Base-by-base conservation (phyloP, 2,888 invertebrate species). In the Drosophila hamatofila region DNA sequence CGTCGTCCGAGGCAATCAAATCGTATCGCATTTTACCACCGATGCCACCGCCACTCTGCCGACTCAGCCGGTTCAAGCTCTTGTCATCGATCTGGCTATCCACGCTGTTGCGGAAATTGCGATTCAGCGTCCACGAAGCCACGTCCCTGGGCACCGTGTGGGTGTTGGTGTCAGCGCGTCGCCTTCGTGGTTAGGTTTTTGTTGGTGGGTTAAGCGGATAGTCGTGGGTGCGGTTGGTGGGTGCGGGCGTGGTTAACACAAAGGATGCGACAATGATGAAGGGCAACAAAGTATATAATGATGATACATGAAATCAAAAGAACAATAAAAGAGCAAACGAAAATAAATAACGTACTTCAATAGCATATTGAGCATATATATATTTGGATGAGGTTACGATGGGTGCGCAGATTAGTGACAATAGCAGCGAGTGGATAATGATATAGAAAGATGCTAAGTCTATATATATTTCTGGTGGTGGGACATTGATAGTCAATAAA, bases 81-180 rank as follows among this genome's bases (percentile, higher is more conserved):
- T 91, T 91, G 67, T 90, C 91, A 63, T 92, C 91, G 56, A 91
- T 92, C 60, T 91, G 91, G 59, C 91, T 90, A 42, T 92, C 91
- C 41, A 91, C 91, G 71, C 91, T 92, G 46, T 90, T 92, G 52
- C 92, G 92, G 68, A 91, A 92, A 57, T 92, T 92, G 12, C 91
- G 90, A 75, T 89, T 92, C 64, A 92, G 75, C 9, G 92, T 92
- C 92, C 92, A 92, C 14, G 92, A 92, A n/a, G 91, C 86, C 44
- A 88, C 87, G 60, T 92, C 92, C 48, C 92, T 81, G 14, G 92
- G 87, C 60, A 91, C 85, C 23, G 83, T 87, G 30, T 91, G 91
- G 9, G 91, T 88, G 23, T 91, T 92, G 9, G 91, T 90, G 70
- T 92, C 92, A 64, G 89, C 91, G 60, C 90, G 89, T 55, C 85